Conservation (phyloP, 2,113 vertebrate species). For the Chionomys nivalis region DNA sequence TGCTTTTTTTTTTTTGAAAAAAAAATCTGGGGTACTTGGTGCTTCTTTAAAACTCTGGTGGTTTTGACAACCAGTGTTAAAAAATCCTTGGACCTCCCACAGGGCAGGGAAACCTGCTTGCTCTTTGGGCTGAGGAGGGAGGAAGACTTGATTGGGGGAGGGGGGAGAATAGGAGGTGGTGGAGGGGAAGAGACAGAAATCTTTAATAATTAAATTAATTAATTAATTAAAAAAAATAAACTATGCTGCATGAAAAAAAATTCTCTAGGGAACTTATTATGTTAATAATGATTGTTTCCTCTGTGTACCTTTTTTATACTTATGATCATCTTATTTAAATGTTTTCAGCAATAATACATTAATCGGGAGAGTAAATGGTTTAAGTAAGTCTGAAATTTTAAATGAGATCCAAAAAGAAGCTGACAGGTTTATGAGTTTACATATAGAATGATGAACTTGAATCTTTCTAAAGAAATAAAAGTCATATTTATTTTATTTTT, state of each 20-base stretch:
- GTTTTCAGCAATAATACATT: not conserved
- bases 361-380: not conserved
- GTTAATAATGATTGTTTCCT: not conserved
- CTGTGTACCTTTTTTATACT: not conserved
- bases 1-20: not conserved
- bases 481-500: not conserved
- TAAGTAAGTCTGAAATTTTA: not conserved
- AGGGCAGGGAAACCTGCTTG: no score
- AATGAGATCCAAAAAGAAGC: not conserved
- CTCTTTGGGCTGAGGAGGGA: no score
- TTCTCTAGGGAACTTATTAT: not conserved
- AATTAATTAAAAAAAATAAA: no score
- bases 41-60: not conserved
- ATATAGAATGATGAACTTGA: not conserved
- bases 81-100: no score
- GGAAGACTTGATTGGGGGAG: no score
- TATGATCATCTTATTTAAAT: conserved; percentile 1
- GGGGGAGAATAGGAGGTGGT: no score
- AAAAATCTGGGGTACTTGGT: not conserved
- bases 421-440: not conserved
- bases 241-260: no score
- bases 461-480: conserved; percentile 47
- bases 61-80: not conserved
- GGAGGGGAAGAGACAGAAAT: no score
- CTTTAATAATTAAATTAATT: no score